phyloP scores from a whole-genome alignment of 2,888 invertebrate genomes.

The Machimus atricapillus region DNA sequence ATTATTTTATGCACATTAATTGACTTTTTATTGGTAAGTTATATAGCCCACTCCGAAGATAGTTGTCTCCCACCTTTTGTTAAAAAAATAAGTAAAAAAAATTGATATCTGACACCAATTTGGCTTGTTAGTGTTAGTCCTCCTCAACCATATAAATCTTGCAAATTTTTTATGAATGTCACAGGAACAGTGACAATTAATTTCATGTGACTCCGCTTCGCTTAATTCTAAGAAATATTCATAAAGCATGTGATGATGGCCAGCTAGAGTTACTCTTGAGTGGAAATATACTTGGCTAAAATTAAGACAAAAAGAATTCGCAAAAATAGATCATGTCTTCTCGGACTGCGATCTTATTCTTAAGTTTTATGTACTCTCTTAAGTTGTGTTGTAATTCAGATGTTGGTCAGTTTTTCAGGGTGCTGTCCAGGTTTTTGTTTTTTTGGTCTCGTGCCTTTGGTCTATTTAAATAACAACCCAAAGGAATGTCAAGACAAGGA shows the following conservation, averaged over 20 bases:
- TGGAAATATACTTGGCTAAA: not conserved
- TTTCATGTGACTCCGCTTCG: not conserved
- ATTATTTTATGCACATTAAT: not conserved
- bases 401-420: not conserved
- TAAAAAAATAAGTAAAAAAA: not conserved
- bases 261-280: not conserved
- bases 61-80: not conserved
- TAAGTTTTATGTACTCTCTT: not conserved
- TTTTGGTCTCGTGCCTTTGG: not conserved
- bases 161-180: not conserved
- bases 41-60: not conserved
- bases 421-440: not conserved
- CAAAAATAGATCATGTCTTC: not conserved
- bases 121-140: not conserved
- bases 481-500: not conserved
- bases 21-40: not conserved
- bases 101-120: not conserved
- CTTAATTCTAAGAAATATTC: not conserved
- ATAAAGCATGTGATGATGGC: not conserved
- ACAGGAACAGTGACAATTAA: not conserved
- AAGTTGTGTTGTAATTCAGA: not conserved
- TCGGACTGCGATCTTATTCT: not conserved
- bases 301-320: not conserved
- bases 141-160: not conserved
- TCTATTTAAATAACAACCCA: not conserved